phyloP scores from a whole-genome alignment of 1,140 invertebrate genomes.

The Diprion similis region DNA sequence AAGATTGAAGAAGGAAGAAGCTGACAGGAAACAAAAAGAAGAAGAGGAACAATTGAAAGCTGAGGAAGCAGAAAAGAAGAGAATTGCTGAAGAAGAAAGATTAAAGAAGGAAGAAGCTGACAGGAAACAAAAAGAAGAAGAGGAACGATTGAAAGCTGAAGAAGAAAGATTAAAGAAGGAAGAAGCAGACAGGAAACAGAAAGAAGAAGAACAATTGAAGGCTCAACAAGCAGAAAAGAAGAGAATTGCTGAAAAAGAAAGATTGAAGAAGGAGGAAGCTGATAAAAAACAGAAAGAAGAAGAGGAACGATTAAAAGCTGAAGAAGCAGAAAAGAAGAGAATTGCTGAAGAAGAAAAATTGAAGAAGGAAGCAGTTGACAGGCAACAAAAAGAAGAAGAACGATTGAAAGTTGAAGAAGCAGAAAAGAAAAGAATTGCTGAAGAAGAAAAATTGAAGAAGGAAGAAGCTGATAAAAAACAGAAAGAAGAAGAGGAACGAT shows the following conservation, averaged over 20 bases:
- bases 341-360: conserved; percentile 22
- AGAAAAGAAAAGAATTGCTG: conserved; percentile 20
- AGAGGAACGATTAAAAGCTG: conserved; percentile 20
- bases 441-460: conserved; percentile 5
- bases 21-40: conserved; percentile 24
- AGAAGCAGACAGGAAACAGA: conserved; percentile 7
- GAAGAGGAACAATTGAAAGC: conserved; percentile 22
- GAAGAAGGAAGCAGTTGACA: conserved; percentile 12
- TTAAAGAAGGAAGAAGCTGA: conserved; percentile 24
- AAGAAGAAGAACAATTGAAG: background rate
- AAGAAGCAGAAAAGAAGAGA: conserved; percentile 25
- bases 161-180: conserved; percentile 7
- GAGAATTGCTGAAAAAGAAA: too few relatives aligned
- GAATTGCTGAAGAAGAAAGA: conserved; percentile 17
- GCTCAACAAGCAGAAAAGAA: background rate
- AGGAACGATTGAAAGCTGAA: conserved; percentile 11
- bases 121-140: conserved; percentile 16
- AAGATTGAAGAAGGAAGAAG: conserved; percentile 32
- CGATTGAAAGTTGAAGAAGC: conserved; percentile 24
- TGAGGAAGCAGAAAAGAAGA: conserved; percentile 20
- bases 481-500: conserved; percentile 14
- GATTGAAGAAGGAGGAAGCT: conserved; percentile 9
- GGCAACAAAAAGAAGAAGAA: conserved; percentile 20
- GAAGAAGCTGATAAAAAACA: conserved; percentile 11
- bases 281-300: conserved; percentile 16